These are phyloP conservation scores for Zeuzera pyrina DNA, from an alignment of 2,888 invertebrate genomes.

Conservation along the genomic window DNA sequence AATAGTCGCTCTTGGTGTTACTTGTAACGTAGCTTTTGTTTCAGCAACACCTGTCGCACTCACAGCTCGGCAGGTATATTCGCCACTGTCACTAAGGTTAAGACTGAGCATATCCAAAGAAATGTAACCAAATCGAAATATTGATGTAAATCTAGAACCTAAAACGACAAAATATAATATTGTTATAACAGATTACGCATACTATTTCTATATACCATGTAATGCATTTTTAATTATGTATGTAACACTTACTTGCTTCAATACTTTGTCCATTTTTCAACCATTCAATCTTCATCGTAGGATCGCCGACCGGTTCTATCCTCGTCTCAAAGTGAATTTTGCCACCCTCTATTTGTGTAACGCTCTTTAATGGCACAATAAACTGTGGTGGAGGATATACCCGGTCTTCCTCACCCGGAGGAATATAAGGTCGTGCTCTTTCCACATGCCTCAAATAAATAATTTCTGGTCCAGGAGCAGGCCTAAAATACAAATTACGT, in stretches of 20 bases:
- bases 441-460: constrained; percentile 94
- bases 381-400: constrained; percentile 94
- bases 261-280: constrained; percentile 92
- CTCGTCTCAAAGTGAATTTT: constrained; percentile 97
- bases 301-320: constrained; percentile 97
- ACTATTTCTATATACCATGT: not conserved
- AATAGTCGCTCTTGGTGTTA: constrained; percentile 86
- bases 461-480: constrained; percentile 93
- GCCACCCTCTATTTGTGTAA: constrained; percentile 90
- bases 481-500: constrained; percentile 71
- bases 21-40: constrained; percentile 85
- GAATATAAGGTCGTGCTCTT: constrained; percentile 86
- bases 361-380: constrained; percentile 88
- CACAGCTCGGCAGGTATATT: constrained; percentile 90
- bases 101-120: constrained; percentile 92
- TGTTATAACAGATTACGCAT: constrained; percentile 2
- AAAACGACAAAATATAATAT: constrained; percentile 20
- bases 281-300: constrained; percentile 97
- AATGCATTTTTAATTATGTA: not conserved
- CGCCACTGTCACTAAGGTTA: constrained; percentile 88
- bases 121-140: constrained; percentile 98
- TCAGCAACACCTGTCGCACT: constrained; percentile 91
- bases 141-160: constrained; percentile 96
- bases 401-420: constrained; percentile 88
- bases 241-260: constrained; percentile 84